These are phyloP conservation scores for Trichonephila clavipes DNA, from an alignment of 1,140 invertebrate species.

Conservation along the genomic window DNA sequence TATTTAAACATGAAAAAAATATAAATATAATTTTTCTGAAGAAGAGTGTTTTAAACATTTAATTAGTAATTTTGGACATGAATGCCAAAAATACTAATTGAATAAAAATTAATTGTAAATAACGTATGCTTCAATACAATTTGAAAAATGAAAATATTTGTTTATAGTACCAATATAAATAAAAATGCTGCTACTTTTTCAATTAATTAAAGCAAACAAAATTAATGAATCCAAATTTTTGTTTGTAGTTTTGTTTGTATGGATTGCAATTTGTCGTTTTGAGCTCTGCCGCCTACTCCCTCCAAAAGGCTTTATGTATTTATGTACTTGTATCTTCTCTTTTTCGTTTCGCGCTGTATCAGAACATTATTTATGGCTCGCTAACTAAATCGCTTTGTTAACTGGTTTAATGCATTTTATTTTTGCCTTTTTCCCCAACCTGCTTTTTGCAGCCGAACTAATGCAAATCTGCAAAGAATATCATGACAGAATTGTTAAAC, in stretches of 20 bases:
- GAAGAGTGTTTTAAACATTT: no score
- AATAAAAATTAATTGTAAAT: no score
- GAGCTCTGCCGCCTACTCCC: not conserved
- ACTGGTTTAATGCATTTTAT: conserved; percentile 40
- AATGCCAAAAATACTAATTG: no score
- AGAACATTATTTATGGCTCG: conserved; percentile 2
- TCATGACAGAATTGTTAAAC: conserved; percentile 92
- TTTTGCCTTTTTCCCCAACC: conserved; percentile 31
- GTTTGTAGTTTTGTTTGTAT: not conserved
- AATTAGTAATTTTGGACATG: no score
- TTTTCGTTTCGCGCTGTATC: not conserved
- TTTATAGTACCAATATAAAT: no score
- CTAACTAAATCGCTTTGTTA: conserved; percentile 64
- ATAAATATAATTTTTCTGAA: no score
- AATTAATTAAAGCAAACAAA: not conserved
- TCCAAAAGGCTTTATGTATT: not conserved
- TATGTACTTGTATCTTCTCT: not conserved
- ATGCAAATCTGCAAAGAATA: conserved; percentile 97
- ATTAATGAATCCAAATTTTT: not conserved
- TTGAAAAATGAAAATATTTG: no score
- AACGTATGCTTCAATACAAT: no score
- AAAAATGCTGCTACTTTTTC: not conserved
- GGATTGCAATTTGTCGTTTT: not conserved
- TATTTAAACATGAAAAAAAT: no score
- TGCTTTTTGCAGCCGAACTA: conserved; percentile 87